Evolutionary conservation across 2,797 vertebrate species (phyloP).

Genomic region (Bradypodion pumilum): DNA sequence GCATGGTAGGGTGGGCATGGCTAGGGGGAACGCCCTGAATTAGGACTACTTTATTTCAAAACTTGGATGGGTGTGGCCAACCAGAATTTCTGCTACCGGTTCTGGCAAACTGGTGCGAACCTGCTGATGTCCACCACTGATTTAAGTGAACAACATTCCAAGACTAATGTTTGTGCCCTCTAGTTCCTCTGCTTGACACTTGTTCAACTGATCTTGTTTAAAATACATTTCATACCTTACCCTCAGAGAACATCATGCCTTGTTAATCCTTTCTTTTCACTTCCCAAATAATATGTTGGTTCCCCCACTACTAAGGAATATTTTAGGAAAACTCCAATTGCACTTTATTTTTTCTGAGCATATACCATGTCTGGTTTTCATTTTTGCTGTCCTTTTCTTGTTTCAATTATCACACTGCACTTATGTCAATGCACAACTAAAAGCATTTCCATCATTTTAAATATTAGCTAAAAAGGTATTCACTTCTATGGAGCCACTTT

Average conservation of each 20-base stretch:
- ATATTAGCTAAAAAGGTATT: neutral
- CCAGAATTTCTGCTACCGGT: no score
- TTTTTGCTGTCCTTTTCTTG: slow-evolving; percentile 34
- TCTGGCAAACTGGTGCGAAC: no score
- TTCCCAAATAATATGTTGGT: slow-evolving; percentile 29
- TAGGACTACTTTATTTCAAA: no score
- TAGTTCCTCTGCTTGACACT: slow-evolving; percentile 23
- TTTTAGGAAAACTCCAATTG: slow-evolving; percentile 9
- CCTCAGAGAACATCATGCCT: slow-evolving; percentile 10
- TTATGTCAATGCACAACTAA: slow-evolving; percentile 34
- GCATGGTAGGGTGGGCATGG: no score
- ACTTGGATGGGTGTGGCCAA: no score
- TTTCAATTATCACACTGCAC: slow-evolving; percentile 38
- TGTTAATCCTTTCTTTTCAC: slow-evolving; percentile 12
- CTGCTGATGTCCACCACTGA: no score
- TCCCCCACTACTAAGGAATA: no score
- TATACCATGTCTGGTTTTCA: slow-evolving; percentile 15
- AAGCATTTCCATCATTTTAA: slow-evolving; percentile 13
- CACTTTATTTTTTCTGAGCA: slow-evolving; percentile 15
- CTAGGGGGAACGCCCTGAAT: no score
- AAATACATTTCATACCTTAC: slow-evolving; percentile 5
- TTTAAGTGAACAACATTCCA: neutral
- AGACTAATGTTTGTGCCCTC: slow-evolving; percentile 12
- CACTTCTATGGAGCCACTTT: neutral
- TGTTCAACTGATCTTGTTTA: no score